Evolutionary conservation across 2,888 invertebrate genomes (phyloP).

Genomic region (Oligia fasciuncula): DNA sequence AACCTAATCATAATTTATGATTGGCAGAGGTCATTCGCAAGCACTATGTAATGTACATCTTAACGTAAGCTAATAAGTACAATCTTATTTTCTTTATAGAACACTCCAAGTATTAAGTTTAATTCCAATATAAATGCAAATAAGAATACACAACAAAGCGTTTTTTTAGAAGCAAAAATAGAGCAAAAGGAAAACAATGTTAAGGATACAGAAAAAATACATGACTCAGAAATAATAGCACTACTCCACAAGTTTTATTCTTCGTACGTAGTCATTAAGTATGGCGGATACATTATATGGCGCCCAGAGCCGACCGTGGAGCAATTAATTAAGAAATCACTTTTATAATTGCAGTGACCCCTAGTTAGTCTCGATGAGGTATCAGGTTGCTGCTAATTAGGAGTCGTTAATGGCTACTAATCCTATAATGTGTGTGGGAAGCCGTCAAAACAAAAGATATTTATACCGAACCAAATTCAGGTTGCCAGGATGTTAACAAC

Average conservation of each 20-base stretch:
- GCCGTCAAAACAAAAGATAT: conserved; percentile 15
- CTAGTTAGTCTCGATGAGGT: conserved; percentile 25
- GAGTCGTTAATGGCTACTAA: conserved; percentile 23
- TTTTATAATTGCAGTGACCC: conserved; percentile 42
- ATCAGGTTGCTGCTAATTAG: conserved; percentile 38
- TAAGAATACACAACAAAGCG: neutral
- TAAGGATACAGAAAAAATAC: conserved; percentile 17
- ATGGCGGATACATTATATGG: conserved; percentile 26
- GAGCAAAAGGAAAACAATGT: neutral
- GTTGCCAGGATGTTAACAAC: neutral
- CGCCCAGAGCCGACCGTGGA: conserved; percentile 32
- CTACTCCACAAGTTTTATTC: conserved; percentile 28
- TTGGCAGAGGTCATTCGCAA: neutral
- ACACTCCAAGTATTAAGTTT: neutral
- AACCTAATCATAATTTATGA: neutral
- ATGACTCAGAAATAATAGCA: conserved; percentile 26
- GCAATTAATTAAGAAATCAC: conserved; percentile 40
- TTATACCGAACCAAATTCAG: neutral
- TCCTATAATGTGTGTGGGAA: conserved; percentile 6
- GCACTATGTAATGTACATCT: neutral
- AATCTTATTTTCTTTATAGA: neutral
- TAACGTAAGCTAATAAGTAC: neutral
- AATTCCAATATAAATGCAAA: conserved; percentile 28
- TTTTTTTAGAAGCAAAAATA: neutral
- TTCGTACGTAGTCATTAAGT: conserved; percentile 30